A percentile compares a stretch with the other conserved stretches of the same genome.
These are phyloP conservation scores for Dinomys branickii DNA, from an alignment of 2,113 vertebrate genomes.

Conservation along the genomic window DNA sequence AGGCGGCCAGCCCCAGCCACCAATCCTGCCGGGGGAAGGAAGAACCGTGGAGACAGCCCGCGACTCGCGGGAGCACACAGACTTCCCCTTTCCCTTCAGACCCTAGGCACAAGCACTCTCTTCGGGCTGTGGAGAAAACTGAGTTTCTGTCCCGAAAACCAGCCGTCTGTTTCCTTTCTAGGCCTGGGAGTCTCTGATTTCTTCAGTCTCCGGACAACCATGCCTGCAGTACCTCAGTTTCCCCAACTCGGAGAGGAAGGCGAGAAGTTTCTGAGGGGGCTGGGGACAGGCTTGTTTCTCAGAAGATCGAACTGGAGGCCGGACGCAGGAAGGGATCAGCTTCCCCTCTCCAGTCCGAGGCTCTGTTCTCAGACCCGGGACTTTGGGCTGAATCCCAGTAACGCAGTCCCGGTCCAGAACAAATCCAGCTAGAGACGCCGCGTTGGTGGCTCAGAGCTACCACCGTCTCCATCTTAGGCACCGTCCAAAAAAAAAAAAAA, in stretches of 20 bases:
- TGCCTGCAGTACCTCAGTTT: not conserved
- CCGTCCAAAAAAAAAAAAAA: not conserved
- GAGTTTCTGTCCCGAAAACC: not conserved
- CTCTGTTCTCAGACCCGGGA: rapidly evolving
- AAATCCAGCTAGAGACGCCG: not conserved
- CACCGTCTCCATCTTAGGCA: not conserved
- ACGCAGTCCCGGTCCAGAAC: not conserved
- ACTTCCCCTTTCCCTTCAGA: not conserved
- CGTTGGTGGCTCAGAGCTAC: not conserved
- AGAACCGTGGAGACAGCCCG: rapidly evolving
- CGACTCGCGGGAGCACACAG: not conserved
- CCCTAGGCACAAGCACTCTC: not conserved
- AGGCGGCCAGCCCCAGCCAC: not conserved
- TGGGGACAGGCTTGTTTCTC: not conserved
- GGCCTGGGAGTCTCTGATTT: not conserved
- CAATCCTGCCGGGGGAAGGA: not conserved
- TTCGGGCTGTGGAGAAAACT: not conserved
- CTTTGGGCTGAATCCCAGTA: not conserved
- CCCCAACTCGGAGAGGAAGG: not conserved
- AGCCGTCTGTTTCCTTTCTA: not conserved
- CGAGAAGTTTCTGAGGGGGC: not conserved
- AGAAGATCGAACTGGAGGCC: not conserved
- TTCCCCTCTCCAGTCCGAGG: not conserved
- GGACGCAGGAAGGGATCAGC: not conserved
- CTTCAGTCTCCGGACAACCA: not conserved